Evolutionary conservation across 2,888 invertebrate genomes (phyloP).

Genomic region (Emesis russula): DNA sequence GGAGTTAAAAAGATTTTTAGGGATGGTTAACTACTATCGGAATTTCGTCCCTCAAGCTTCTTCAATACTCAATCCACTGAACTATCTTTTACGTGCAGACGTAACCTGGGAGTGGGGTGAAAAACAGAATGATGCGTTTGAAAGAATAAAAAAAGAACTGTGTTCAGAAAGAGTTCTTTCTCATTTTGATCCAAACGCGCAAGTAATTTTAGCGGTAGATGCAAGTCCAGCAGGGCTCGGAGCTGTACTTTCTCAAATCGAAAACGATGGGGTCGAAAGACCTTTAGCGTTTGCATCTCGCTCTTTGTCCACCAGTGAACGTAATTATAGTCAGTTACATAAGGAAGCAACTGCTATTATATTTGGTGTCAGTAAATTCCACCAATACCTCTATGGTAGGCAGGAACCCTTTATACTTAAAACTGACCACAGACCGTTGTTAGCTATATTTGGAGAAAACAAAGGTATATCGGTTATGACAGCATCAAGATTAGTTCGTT

Average conservation of each 20-base stretch:
- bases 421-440: slow-evolving; percentile 85
- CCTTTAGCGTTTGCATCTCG: slow-evolving; percentile 85
- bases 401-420: slow-evolving; percentile 75
- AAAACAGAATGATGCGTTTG: slow-evolving; percentile 48
- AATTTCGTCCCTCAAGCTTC: too few relatives aligned
- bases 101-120: slow-evolving; percentile 60
- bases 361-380: slow-evolving; percentile 42
- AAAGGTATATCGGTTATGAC: slow-evolving; percentile 86
- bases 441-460: slow-evolving; percentile 84
- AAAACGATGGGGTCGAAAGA: slow-evolving; percentile 51
- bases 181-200: slow-evolving; percentile 46
- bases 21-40: too few relatives aligned
- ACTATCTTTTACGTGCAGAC: slow-evolving; percentile 65
- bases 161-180: slow-evolving; percentile 42
- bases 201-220: slow-evolving; percentile 58
- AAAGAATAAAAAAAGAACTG: not conserved
- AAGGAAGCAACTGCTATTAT: slow-evolving; percentile 61
- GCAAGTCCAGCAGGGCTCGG: slow-evolving; percentile 63
- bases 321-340: slow-evolving; percentile 51
- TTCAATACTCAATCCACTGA: slow-evolving; percentile 55
- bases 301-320: slow-evolving; percentile 47
- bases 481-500: slow-evolving; percentile 84
- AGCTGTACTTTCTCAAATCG: slow-evolving; percentile 59
- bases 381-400: slow-evolving; percentile 48
- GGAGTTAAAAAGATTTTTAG: too few relatives aligned